Evolutionary conservation across 2,888 invertebrate genomes (phyloP), one percentile per base, ranked within the genome.

Genomic region (Allacma fusca): DNA sequence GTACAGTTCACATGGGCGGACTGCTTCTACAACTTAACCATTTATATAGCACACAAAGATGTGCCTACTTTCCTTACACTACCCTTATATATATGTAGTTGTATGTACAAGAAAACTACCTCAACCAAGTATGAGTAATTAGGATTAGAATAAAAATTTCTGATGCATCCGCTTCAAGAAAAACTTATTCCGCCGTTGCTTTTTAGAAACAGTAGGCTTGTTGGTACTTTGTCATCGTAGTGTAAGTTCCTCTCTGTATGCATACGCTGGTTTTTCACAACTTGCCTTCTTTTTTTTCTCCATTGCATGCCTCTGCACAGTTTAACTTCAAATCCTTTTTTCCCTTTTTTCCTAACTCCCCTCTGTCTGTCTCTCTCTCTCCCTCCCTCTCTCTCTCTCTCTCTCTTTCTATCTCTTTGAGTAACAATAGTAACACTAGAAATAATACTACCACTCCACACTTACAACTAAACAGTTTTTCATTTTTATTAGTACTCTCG

Each of bases 61-160:
- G 5, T 34, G 34, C 4, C 34, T 34, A 34, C 34, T 34, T 34
- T 9, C 34, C 9, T 34, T 9, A 34, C 34, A 34, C 5, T 34
- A 34, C 5, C n/a, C n/a, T n/a, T n/a, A n/a, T n/a, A n/a, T n/a
- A n/a, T n/a, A n/a, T n/a, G n/a, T n/a, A 40, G 40, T 40, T 40
- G 7, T 40, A 40, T 13, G n/a, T 40, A 13, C 5, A 50, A 50
- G 50, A 50, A 62, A 62, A 26, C 62, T 62, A 62, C 62, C 62
- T 62, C 62, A 62, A 62, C 62, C 62, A n/a, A 62, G 24, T 62
- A 59, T n/a, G n/a, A 64, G 65, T 65, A 74, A 74, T 74, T 74
- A 74, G 74, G 65, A 74, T 74, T 74, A 44, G 50, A 65, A 64
- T 28, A 43, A 71, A 50, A 28, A 69, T 44, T 74, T 74, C 24